Conservation (phyloP, 2,113 vertebrate genomes). For the Panthera uncia region DNA sequence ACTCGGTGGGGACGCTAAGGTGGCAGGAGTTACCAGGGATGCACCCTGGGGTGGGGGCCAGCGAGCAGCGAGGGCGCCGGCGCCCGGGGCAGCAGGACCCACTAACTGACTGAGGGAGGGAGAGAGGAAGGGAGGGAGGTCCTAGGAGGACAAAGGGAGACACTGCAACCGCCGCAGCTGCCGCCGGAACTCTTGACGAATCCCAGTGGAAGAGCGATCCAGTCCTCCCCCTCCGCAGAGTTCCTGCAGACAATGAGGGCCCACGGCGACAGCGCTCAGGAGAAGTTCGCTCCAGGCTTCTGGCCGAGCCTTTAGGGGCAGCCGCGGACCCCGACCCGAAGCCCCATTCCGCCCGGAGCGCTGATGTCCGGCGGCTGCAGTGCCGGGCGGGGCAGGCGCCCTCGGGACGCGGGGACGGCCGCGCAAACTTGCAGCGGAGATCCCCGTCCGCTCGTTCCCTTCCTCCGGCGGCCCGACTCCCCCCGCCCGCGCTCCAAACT, state of each 20-base stretch:
- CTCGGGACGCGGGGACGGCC: background rate
- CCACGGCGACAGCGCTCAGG: background rate
- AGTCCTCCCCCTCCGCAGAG: conserved; percentile 14
- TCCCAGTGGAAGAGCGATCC: background rate
- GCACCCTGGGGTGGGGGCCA: background rate
- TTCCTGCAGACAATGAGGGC: background rate
- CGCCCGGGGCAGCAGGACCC: background rate
- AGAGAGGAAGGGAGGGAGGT: background rate
- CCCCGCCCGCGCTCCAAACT: background rate
- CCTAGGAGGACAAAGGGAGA: conserved; percentile 74
- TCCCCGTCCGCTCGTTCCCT: background rate
- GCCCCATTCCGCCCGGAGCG: background rate
- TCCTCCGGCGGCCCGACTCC: background rate
- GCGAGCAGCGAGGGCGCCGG: background rate
- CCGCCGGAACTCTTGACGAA: conserved; percentile 44
- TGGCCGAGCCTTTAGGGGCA: background rate
- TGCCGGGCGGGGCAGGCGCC: background rate
- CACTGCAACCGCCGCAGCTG: background rate
- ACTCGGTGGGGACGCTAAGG: background rate
- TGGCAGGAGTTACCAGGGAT: background rate
- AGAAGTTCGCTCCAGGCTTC: background rate
- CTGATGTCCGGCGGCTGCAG: background rate
- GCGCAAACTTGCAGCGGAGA: background rate
- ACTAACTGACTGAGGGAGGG: background rate
- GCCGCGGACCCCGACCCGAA: rapidly evolving